Evolutionary conservation across 35 echinoderm and acorn worm species (phyloP).

Genomic region (Holothuria glaberrima): DNA sequence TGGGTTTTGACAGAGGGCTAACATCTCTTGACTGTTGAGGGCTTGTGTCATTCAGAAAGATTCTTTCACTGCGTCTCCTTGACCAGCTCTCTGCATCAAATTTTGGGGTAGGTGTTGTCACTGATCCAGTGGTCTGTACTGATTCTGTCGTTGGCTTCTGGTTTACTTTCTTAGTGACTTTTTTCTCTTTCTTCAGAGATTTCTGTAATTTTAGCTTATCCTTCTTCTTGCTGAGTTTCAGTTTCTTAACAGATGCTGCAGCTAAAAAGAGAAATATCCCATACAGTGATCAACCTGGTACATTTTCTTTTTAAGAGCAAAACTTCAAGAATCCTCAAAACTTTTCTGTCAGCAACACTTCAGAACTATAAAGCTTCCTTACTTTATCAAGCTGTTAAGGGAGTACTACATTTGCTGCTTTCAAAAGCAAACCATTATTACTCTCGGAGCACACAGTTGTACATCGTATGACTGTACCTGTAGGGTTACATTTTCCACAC

Average conservation of each 20-base stretch:
- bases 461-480: too few species aligned
- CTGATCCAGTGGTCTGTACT: not conserved
- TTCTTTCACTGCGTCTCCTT: constrained; percentile 89
- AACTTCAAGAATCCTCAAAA: too few species aligned
- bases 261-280: not conserved
- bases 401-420: too few species aligned
- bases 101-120: constrained; percentile 29
- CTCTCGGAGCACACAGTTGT: too few species aligned
- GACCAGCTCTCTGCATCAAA: constrained; percentile 94
- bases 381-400: too few species aligned
- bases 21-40: constrained; percentile 90
- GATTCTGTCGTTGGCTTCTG: constrained; percentile 23
- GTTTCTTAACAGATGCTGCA: constrained; percentile 3
- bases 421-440: too few species aligned
- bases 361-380: too few species aligned
- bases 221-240: constrained; percentile 53
- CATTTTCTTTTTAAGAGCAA: too few species aligned
- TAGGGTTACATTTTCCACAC: too few species aligned
- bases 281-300: too few species aligned
- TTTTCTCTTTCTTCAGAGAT: constrained; percentile 65
- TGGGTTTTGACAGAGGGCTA: constrained; percentile 69
- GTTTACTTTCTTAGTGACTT: constrained; percentile 31
- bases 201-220: constrained; percentile 31
- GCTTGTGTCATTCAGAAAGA: constrained; percentile 94
- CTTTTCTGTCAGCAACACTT: too few species aligned